Evolutionary conservation across 2,113 vertebrate genomes (phyloP), one percentile per base, ranked within the genome.

Genomic region (Triplophysa tibetana): DNA sequence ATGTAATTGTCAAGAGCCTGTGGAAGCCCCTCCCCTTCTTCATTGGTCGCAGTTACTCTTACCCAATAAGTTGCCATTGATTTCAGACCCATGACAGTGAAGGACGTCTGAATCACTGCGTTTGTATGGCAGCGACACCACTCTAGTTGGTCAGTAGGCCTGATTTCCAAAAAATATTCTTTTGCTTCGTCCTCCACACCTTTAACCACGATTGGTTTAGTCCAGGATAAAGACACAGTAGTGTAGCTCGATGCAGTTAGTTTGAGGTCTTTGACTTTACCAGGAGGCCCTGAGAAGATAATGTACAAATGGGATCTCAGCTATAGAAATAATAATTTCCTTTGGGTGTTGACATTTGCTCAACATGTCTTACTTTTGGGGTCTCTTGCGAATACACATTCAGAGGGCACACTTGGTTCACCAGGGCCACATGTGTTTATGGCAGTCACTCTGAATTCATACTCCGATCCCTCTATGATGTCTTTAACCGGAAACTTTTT

Each of bases 381-480:
- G 77, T 96, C 94, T 79, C 70, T 86, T 6, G 94, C 94, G 72
- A 89, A 92, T 45, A 90, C 82, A 0, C 91, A 83, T 17, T 94
- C 90, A 2, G 93, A 96, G 0, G 95, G 92, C 1, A 87, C 74
- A 64, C 96, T 96, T 66, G 92, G 89, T 41, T 95, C 92, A 70
- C 96, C 96, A 0, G 83, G 54, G 8, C 97, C 96, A 2, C 94
- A 92, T 43, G 93, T 88, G 70, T 94, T 95, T 83, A 98, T 88
- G 0, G 95, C 96, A 2, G 91, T 90, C 80, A 98, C 94, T 2
- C 95, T 90, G 48, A 98, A 98, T 85, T 95, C 94, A 17, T 97
- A 97, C 65, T 92, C 93, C 23, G 91, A 88, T 1, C 94, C 97
- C 8, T 93, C 93, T 84, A 93, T 90, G 23, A 98, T 48, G 64